Base-by-base conservation (phyloP, 2,113 vertebrate species). In the Gila orcuttii region DNA sequence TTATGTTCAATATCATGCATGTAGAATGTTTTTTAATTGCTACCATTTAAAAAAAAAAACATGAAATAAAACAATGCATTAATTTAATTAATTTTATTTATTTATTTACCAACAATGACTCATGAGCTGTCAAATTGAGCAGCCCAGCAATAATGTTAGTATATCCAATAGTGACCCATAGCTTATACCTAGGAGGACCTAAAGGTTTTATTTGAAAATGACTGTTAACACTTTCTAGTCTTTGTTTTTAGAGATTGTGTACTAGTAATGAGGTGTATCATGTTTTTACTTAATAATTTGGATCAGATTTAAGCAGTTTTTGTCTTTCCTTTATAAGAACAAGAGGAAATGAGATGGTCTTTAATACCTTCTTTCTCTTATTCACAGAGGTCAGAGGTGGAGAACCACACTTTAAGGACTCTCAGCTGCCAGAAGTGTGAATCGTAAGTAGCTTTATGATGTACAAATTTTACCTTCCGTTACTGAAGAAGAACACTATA, bases 391-490 rank as follows among this genome's bases (percentile, higher is more conserved):
- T 33, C 62, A 52, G 73, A 85, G 68, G 83, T 60, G 57, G 71
- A 36, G 79, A 55, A 78, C 4, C 69, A 62, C 62, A 31, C 9
- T 76, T 88, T 23, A 50, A 86, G 36, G 59, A 78, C 74, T 55
- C 80, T 15, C 80, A 36, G 83, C 74, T 81, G 79, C 75, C 80
- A 85, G 80, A 80, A 66, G 25, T 57, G 28, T 82, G 86, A 89
- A 66, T 87, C 86, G 88, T 89, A 87, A 86, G 88, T 89, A 69
- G 28, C 15, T 47, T 1, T 13, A 15, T 59, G 0, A n/a, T 25
- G 19, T 21, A 28, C 33, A 6, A 4, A 3, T 74, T 45, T n/a
- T n/a, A 28, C 17, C 25, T 71, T 39, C 68, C 2, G 4, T n/a
- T 73, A n/a, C 21, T 73, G 10, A 13, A 42, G 36, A 6, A 42